Base-by-base conservation (phyloP, 2,888 invertebrate genomes). In the Cartodere bifasciata region DNA sequence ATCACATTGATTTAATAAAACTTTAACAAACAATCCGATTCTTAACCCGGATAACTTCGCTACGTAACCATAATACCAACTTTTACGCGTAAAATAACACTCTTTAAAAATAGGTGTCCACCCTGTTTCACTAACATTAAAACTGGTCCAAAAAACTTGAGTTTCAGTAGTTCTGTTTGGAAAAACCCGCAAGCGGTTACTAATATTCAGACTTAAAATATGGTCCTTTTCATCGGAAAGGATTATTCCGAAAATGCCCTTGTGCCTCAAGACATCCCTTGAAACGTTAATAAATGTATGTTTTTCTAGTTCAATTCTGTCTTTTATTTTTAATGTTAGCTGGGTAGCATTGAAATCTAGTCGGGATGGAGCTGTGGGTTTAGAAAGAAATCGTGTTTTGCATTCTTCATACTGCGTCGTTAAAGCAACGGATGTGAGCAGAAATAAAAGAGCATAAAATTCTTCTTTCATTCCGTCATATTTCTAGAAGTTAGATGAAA, bases 1-100 rank as follows among this genome's bases (percentile, higher is more conserved):
- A 48, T 80, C 78, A 58, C 85, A 86, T 38, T 79, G 80, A 58
- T 84, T 67, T 41, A 80, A 64, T 37, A 75, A 65, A 42, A 75
- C 58, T 9, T 66, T 61, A 7, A 58, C 37, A 39, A 59, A 56
- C 5, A 58, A 32, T 2, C 48, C 55, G 11, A 56, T 43, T 25
- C 47, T 50, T 20, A 45, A 31, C 15, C 48, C 46, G 3, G 39
- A 37, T 16, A 43, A 43, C 31, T 48, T 50, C 13, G 47, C 41
- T 13, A 49, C 42, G 42, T 56, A 61, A 22, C 53, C 50, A 35
- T 58, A 53, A 34, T 59, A 49, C 62, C 62, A 62, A 16, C 40
- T 45, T 10, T 47, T 49, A 6, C 44, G 46, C 21, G 53, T 46
- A 31, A 52, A 52, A 36, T 46, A 43, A 42, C 62, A 62, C 39